Evolutionary conservation across 2,113 vertebrate species (phyloP), one percentile per base, ranked within the genome.

Genomic region (Oryctolagus cuniculus): DNA sequence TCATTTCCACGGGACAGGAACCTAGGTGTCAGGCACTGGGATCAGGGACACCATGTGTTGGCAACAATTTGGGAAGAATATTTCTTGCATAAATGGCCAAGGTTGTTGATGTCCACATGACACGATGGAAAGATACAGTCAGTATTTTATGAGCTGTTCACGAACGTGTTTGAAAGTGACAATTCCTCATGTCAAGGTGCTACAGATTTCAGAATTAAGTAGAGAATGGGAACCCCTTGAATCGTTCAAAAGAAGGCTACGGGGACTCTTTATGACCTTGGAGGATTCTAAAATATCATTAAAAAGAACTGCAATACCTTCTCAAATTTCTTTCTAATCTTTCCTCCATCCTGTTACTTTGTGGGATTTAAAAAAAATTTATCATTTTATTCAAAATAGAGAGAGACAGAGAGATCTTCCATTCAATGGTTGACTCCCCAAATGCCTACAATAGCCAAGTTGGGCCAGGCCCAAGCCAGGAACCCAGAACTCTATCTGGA

Each of bases 161-260:
- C 3, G 6, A 70, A 10, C 51, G 22, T 70, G 27, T 61, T 38
- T 67, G 55, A 44, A 94, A 92, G 38, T 44, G 64, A 87, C 8
- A 31, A 83, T 38, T 5, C 27, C 44, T 44, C 44, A 44, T 78
- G 24, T 49, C 34, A 34, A 55, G 16, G 19, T 73, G 44, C 21
- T 34, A 36, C 66, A 85, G 49, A 80, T n/a, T 58, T 89, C 67
- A 73, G 82, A 93, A 64, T 34, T 19, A 82, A 63, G 49, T 29
- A 38, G 73, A 24, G 31, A 38, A 70, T 0, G 17, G n/a, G 75
- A 66, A 77, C 11, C 16, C 10, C 36, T 77, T 12, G 1, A 67
- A 53, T 7, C 64, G 91, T 75, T 70, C 31, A 15, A 36, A 31
- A 29, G 13, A 74, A 91, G 67, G 36, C n/a, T 31, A 10, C 2